These are phyloP conservation scores for Sibirionetta formosa DNA, from an alignment of 2,797 vertebrate genomes.

Conservation along the genomic window DNA sequence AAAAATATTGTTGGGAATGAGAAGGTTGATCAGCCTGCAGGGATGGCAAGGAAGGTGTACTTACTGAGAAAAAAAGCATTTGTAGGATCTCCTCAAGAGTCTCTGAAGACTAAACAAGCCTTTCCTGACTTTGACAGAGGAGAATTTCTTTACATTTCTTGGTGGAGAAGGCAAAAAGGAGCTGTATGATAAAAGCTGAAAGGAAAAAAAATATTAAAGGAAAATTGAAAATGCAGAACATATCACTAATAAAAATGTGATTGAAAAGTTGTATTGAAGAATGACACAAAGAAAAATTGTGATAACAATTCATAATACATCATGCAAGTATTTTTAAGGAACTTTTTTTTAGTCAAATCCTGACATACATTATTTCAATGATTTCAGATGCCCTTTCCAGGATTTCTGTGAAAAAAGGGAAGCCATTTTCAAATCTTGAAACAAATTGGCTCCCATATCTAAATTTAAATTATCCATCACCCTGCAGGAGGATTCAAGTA, in stretches of 20 bases:
- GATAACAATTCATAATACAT: conserved; percentile 28
- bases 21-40: neutral
- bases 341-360: conserved; percentile 56
- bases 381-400: conserved; percentile 57
- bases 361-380: conserved; percentile 62
- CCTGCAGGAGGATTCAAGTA: conserved; percentile 68
- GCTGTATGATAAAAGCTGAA: neutral
- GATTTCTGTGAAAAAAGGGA: conserved; percentile 32
- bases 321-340: conserved; percentile 57
- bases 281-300: conserved; percentile 4
- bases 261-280: conserved; percentile 31
- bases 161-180: neutral
- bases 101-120: neutral
- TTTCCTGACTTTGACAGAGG: neutral
- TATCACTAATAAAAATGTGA: conserved; percentile 15
- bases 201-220: conserved; percentile 26
- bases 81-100: neutral
- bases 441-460: conserved; percentile 65
- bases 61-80: neutral
- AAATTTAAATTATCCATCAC: conserved; percentile 77
- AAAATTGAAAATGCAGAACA: conserved; percentile 23
- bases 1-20: neutral
- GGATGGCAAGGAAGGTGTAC: neutral
- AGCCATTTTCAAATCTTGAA: conserved; percentile 64
- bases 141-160: neutral